These are phyloP conservation scores for Oncorhynchus tshawytscha DNA, from an alignment of 2,113 vertebrate genomes.

Conservation along the genomic window DNA sequence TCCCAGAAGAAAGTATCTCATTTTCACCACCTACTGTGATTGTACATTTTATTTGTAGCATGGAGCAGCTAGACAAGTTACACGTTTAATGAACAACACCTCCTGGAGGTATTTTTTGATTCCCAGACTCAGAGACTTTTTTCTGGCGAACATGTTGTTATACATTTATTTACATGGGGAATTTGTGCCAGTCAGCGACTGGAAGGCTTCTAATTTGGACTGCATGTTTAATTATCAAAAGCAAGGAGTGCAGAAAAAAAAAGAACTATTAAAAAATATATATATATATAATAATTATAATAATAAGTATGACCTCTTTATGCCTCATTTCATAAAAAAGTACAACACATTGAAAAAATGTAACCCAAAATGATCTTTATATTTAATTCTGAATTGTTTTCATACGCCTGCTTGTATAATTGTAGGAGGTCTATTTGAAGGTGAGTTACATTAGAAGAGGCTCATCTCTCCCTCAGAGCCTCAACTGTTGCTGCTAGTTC, in stretches of 20 bases:
- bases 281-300: background rate
- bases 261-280: background rate
- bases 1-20: constrained; percentile 58
- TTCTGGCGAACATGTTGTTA: constrained; percentile 45
- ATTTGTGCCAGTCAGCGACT: constrained; percentile 39
- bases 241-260: background rate
- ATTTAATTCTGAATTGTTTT: too few relatives aligned
- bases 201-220: constrained; percentile 26
- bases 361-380: background rate
- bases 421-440: constrained; percentile 41
- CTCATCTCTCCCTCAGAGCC: constrained; percentile 53
- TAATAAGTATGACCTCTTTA: background rate
- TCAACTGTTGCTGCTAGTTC: constrained; percentile 70
- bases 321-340: too few relatives aligned
- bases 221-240: constrained; percentile 20
- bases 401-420: constrained; percentile 33
- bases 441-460: constrained; percentile 62
- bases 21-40: constrained; percentile 71
- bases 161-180: constrained; percentile 53
- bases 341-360: background rate
- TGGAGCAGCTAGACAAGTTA: constrained; percentile 70
- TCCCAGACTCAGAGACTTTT: constrained; percentile 48
- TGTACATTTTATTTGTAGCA: constrained; percentile 19
- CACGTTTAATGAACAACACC: constrained; percentile 86
- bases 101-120: constrained; percentile 69